Evolutionary conservation across 2,113 vertebrate genomes (phyloP).

Genomic region (Hipposideros armiger): DNA sequence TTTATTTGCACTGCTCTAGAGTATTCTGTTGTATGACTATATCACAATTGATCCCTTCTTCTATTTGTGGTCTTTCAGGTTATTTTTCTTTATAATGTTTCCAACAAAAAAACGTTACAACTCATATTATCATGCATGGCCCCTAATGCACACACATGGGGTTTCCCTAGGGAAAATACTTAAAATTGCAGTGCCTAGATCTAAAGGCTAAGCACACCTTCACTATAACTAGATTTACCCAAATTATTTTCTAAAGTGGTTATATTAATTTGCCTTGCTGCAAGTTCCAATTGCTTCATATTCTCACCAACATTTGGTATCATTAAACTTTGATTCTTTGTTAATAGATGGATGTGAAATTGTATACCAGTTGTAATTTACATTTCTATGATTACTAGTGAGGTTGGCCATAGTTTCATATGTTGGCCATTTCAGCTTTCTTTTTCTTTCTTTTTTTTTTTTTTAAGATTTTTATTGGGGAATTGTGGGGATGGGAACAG

Average conservation of each 20-base stretch:
- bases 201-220: background rate
- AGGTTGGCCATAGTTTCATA: background rate
- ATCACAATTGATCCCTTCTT: background rate
- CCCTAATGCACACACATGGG: background rate
- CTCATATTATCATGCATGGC: background rate
- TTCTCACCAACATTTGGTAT: background rate
- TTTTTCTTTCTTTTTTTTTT: background rate
- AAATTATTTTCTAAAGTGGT: background rate
- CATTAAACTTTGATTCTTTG: background rate
- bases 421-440: background rate
- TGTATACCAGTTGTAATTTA: background rate
- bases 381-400: background rate
- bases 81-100: background rate
- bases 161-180: background rate
- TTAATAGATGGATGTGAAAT: background rate
- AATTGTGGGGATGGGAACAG: too few species aligned
- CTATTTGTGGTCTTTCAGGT: background rate
- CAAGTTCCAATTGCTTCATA: background rate
- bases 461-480: too few species aligned
- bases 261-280: background rate
- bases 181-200: background rate
- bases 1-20: background rate
- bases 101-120: background rate
- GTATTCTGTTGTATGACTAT: background rate
- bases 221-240: background rate